phyloP scores from a whole-genome alignment of 2,888 invertebrate genomes.

The Ornithoptera priamus region DNA sequence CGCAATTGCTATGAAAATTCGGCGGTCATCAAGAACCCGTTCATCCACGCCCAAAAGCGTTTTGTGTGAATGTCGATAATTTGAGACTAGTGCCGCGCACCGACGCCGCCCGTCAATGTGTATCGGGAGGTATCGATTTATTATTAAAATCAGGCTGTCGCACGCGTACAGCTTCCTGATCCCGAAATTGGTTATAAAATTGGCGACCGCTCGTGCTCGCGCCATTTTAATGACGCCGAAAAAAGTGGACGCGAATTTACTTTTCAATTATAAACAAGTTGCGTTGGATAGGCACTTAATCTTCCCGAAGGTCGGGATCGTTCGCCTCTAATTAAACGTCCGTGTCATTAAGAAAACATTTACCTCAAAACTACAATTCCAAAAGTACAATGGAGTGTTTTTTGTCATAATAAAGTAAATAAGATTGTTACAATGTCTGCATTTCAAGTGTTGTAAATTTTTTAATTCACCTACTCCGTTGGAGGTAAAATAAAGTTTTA shows the following conservation, averaged over 20 bases:
- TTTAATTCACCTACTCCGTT: too few species aligned
- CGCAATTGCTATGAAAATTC: slow-evolving; percentile 67
- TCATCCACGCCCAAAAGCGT: slow-evolving; percentile 63
- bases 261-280: slow-evolving; percentile 68
- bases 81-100: slow-evolving; percentile 59
- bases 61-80: slow-evolving; percentile 71
- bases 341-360: slow-evolving; percentile 11
- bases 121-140: slow-evolving; percentile 71
- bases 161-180: slow-evolving; percentile 66
- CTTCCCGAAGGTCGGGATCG: slow-evolving; percentile 17
- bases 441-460: too few species aligned
- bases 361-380: not conserved
- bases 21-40: slow-evolving; percentile 57
- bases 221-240: slow-evolving; percentile 62
- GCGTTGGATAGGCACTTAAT: slow-evolving; percentile 52
- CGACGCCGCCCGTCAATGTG: slow-evolving; percentile 60
- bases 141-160: slow-evolving; percentile 74
- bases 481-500: too few species aligned
- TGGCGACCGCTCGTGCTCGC: slow-evolving; percentile 70
- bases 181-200: slow-evolving; percentile 73
- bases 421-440: too few species aligned
- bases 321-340: slow-evolving; percentile 18
- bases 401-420: not conserved
- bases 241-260: slow-evolving; percentile 56
- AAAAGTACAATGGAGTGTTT: not conserved